phyloP scores from a whole-genome alignment of 2,797 vertebrate species.

The Rousettus madagascariensis region DNA sequence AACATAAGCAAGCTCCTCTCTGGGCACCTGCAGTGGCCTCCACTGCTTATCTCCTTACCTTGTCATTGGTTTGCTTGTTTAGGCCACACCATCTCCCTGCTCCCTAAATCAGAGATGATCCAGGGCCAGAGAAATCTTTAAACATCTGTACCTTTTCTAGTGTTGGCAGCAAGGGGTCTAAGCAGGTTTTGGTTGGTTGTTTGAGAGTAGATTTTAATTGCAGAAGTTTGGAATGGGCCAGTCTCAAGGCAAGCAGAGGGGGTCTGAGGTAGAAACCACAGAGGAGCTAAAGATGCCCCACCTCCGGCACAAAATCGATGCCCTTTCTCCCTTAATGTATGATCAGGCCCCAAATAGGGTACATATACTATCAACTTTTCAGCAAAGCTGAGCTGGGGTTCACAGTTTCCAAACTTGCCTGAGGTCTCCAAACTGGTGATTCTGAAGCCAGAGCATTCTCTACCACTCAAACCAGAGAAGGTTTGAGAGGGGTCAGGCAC shows the following conservation, averaged over 20 bases:
- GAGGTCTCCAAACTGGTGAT: slow-evolving; percentile 22
- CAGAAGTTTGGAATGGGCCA: not conserved
- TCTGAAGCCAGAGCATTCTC: slow-evolving; percentile 26
- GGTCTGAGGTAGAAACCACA: not conserved
- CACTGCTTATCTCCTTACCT: not conserved
- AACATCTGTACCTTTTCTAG: not conserved
- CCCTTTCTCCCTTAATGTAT: not conserved
- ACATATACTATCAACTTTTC: not conserved
- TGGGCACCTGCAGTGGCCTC: not conserved
- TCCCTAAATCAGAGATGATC: slow-evolving; percentile 10
- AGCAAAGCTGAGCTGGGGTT: slow-evolving; percentile 38
- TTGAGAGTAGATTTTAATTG: not conserved
- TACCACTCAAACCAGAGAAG: slow-evolving; percentile 12
- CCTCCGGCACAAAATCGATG: not conserved
- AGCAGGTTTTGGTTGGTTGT: slow-evolving; percentile 8
- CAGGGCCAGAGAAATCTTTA: not conserved
- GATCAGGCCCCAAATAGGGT: not conserved
- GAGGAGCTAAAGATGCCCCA: not conserved
- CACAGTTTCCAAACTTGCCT: slow-evolving; percentile 46
- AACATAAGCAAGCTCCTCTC: not conserved
- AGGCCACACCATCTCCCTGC: not conserved
- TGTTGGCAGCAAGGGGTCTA: slow-evolving; percentile 5
- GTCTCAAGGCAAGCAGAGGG: not conserved
- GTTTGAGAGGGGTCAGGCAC: not conserved
- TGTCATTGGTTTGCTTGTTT: not conserved